Percentiles rank a stretch among this genome's conserved stretches.
Evolutionary conservation across 2,888 invertebrate genomes (phyloP).

Genomic region (Arctia plantaginis): DNA sequence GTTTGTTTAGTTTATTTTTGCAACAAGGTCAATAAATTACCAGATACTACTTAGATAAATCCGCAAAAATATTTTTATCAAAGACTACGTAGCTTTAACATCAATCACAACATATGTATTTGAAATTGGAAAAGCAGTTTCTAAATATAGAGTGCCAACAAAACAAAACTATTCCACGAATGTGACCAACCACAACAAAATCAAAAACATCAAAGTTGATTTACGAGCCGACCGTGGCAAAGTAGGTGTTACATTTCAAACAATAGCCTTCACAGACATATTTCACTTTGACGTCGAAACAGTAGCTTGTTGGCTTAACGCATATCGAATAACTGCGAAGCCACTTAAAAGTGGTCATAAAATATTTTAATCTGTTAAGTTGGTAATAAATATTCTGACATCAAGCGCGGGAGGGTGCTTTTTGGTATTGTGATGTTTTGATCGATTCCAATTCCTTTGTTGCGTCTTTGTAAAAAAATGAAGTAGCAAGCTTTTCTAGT

Average conservation of each 20-base stretch:
- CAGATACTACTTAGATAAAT: neutral
- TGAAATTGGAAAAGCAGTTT: neutral
- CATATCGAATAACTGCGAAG: constrained; percentile 53
- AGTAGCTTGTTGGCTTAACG: constrained; percentile 52
- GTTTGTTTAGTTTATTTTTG: too few species aligned
- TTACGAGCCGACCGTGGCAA: constrained; percentile 45
- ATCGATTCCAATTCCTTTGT: constrained; percentile 13
- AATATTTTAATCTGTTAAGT: constrained; percentile 56
- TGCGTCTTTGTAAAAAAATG: neutral
- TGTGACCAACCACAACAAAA: constrained; percentile 38
- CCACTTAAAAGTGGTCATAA: constrained; percentile 51
- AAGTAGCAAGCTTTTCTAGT: neutral
- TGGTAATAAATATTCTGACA: constrained; percentile 50
- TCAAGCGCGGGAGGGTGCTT: constrained; percentile 43
- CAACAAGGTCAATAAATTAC: too few species aligned
- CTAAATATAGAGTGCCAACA: constrained; percentile 14
- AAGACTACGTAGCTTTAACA: neutral
- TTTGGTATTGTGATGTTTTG: constrained; percentile 13
- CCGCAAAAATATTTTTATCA: neutral
- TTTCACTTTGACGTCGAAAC: constrained; percentile 51
- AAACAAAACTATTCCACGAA: constrained; percentile 16
- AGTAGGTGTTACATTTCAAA: constrained; percentile 52
- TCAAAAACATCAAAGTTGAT: constrained; percentile 51
- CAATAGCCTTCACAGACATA: constrained; percentile 46
- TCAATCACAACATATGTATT: neutral